Percentiles rank a stretch among this genome's conserved stretches.
Conservation (phyloP, 2,797 vertebrate genomes). For the Synaphobranchus kaupii region DNA sequence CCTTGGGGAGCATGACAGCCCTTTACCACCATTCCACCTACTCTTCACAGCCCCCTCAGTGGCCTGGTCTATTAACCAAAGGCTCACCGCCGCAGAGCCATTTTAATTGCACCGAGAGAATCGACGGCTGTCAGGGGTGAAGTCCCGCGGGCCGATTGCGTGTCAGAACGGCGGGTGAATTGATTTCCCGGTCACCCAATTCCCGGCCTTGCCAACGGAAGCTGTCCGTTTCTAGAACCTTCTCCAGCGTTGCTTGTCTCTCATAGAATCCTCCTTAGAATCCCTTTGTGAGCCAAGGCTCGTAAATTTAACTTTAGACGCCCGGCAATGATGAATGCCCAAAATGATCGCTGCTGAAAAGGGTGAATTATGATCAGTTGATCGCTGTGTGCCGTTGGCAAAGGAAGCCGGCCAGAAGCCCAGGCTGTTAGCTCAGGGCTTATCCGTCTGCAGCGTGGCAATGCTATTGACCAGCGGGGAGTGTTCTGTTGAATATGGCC, state of each 20-base stretch:
- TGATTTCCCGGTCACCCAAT: neutral
- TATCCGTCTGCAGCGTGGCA: neutral
- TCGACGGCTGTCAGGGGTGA: neutral
- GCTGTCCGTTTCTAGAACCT: neutral
- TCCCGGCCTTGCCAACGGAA: neutral
- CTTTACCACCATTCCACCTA: neutral
- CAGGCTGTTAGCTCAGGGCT: neutral
- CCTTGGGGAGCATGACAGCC: neutral
- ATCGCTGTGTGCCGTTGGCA: neutral
- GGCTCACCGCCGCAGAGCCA: neutral
- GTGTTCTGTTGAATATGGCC: neutral
- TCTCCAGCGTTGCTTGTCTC: neutral
- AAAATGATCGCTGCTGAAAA: neutral
- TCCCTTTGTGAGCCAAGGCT: neutral
- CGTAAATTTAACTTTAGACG: neutral
- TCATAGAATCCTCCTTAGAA: neutral
- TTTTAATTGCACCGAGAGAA: too few species aligned
- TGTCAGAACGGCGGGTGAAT: neutral
- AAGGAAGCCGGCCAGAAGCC: neutral
- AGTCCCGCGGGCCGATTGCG: neutral
- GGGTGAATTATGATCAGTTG: neutral
- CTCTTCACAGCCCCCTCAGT: neutral
- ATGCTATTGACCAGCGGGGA: neutral
- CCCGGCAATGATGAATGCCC: neutral
- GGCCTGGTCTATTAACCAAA: neutral